Evolutionary conservation across 2,113 vertebrate genomes (phyloP).

Genomic region (Orcinus orca): DNA sequence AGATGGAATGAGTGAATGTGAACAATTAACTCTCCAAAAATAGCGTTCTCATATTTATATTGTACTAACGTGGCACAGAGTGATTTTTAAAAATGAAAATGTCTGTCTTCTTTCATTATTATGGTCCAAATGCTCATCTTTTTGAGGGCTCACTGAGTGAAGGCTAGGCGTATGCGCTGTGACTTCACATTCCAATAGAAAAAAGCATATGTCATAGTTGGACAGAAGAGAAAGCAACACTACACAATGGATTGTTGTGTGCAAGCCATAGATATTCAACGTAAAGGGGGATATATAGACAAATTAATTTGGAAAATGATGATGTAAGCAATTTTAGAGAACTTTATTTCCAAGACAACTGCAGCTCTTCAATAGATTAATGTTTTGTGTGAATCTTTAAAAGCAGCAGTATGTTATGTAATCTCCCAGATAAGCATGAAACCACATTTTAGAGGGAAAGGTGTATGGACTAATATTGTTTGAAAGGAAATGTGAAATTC

Average conservation of each 20-base stretch:
- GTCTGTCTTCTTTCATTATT: not conserved
- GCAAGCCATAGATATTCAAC: not conserved
- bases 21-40: not conserved
- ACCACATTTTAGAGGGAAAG: not conserved
- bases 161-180: not conserved
- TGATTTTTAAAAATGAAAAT: not conserved
- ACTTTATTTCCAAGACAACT: not conserved
- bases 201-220: not conserved
- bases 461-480: not conserved
- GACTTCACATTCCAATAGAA: not conserved
- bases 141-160: not conserved
- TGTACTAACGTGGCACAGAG: not conserved
- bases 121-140: not conserved
- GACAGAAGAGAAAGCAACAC: not conserved
- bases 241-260: not conserved
- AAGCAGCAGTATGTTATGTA: not conserved
- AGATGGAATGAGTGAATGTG: not conserved
- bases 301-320: conserved; percentile 22
- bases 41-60: not conserved
- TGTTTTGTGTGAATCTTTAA: not conserved
- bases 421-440: not conserved
- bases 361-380: not conserved
- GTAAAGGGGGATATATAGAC: not conserved
- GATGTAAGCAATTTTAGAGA: not conserved
- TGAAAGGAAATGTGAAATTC: conserved; percentile 5